Conservation (phyloP, 2,888 invertebrate species). For the Lypha dubia region DNA sequence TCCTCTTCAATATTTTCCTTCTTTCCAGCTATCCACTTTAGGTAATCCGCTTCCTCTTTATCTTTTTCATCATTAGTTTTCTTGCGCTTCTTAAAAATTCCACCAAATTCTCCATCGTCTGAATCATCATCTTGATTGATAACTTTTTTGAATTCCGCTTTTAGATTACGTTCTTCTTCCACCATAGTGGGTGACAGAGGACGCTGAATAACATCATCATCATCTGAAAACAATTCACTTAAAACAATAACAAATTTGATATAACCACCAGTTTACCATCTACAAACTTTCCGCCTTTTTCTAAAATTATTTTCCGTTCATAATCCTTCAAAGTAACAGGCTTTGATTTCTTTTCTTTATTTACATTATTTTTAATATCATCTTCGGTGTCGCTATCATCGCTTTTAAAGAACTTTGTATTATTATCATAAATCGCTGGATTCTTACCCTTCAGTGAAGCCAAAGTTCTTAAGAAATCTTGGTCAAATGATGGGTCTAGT, state of each 20-base stretch:
- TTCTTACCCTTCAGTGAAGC: constrained; percentile 94
- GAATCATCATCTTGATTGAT: constrained; percentile 82
- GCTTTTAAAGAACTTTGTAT: constrained; percentile 87
- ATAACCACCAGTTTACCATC: constrained; percentile 76
- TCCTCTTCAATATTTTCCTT: constrained; percentile 86
- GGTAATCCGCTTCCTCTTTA: constrained; percentile 86
- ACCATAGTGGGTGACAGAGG: constrained; percentile 85
- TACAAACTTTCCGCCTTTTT: constrained; percentile 86
- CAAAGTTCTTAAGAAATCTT: constrained; percentile 94
- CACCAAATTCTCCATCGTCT: constrained; percentile 85
- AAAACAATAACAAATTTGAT: not conserved
- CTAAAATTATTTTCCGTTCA: constrained; percentile 89
- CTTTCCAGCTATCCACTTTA: constrained; percentile 92
- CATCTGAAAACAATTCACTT: constrained; percentile 69
- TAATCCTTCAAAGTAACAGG: constrained; percentile 90
- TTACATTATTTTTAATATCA: not conserved
- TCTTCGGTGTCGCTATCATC: constrained; percentile 58
- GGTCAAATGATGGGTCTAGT: constrained; percentile 85
- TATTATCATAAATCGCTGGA: constrained; percentile 93
- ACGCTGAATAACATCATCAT: constrained; percentile 74
- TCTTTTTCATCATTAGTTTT: constrained; percentile 85
- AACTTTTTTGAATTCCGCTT: constrained; percentile 86
- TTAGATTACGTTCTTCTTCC: constrained; percentile 88
- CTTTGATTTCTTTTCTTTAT: constrained; percentile 83
- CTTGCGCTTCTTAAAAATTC: constrained; percentile 84